Base-by-base conservation (phyloP, 2,888 invertebrate species). In the Mythimna ferrago region DNA sequence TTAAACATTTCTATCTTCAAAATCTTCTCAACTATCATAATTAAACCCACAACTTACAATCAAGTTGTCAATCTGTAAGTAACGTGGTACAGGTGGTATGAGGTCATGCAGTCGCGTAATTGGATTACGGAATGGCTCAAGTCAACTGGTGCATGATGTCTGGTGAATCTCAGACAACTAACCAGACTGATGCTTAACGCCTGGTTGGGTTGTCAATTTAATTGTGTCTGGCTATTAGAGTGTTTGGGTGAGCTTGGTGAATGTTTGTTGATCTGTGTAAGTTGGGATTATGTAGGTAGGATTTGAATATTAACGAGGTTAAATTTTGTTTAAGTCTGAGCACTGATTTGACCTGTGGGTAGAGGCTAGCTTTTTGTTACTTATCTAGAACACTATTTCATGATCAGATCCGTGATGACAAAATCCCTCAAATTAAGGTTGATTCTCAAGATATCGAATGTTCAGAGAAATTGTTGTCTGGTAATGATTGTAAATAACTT, bases 131-230 rank as follows among this genome's bases (percentile, higher is more conserved):
- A 93, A 92, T 90, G 79, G 86, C 89, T 85, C 76, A 86, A 81
- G 86, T 80, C 87, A 91, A 94, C 82, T 92, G 89, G 92, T 89
- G 93, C 94, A 91, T 92, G 87, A 87, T 91, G 93, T 93, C 93
- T 93, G 88, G 85, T 74, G 71, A 67, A 71, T 57, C 67, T n/a
- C 44, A 53, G 71, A 66, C 61, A 61, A 41, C 21, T 41, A 21
- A 21, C 66, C 38, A 78, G 73, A 78, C 81, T 83, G 66, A 54
- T 78, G 66, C 26, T 78, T 83, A 57, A 83, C 71, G 80, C 77
- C 76, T 76, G 64, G 75, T 66, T 79, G 76, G 26, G 16, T 73
- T 78, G 83, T 85, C 85, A 60, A 56, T 75, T 65, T 56, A 60
- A 83, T 86, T 79, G 69, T 76, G 70, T 81, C 64, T 81, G 63